Conservation (phyloP, 2,888 invertebrate genomes). For the Lasioglossum morio region DNA sequence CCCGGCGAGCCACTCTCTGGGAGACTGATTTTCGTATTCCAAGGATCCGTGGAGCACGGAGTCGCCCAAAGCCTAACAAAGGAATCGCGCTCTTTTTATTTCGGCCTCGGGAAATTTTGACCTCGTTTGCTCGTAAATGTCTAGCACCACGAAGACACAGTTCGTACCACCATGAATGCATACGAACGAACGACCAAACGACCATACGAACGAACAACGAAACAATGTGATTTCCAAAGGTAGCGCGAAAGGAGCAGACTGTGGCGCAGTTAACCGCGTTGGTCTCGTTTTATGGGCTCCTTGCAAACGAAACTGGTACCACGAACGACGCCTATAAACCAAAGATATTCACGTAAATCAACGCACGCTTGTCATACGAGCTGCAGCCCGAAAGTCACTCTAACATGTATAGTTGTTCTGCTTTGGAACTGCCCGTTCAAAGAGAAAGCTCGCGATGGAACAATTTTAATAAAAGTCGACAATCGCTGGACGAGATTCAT, state of each 20-base stretch:
- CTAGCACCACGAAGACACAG: not conserved
- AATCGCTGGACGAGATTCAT: no score
- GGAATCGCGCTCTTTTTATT: not conserved
- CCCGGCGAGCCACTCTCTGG: not conserved
- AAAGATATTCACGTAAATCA: conserved; percentile 51
- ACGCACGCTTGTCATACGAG: conserved; percentile 3
- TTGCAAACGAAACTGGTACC: conserved; percentile 13
- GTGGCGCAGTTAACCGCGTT: conserved; percentile 16
- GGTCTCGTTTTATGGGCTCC: conserved; percentile 22
- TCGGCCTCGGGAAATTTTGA: conserved; percentile 12
- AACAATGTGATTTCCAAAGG: conserved; percentile 29
- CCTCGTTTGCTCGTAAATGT: conserved; percentile 31
- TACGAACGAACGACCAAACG: no score
- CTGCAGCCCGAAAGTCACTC: conserved; percentile 15
- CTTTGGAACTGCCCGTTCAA: not conserved
- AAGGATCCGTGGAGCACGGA: not conserved
- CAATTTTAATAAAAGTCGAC: not conserved
- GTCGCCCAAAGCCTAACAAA: not conserved
- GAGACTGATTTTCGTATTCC: not conserved
- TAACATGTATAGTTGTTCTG: not conserved
- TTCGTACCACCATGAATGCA: not conserved
- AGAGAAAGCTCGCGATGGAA: not conserved
- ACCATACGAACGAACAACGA: conserved; percentile 5
- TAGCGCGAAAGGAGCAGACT: not conserved
- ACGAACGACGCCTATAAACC: conserved; percentile 31